A percentile compares a stretch with the other conserved stretches of the same genome.
Evolutionary conservation across 2,888 invertebrate species (phyloP).

Genomic region (Heliconius aoede): DNA sequence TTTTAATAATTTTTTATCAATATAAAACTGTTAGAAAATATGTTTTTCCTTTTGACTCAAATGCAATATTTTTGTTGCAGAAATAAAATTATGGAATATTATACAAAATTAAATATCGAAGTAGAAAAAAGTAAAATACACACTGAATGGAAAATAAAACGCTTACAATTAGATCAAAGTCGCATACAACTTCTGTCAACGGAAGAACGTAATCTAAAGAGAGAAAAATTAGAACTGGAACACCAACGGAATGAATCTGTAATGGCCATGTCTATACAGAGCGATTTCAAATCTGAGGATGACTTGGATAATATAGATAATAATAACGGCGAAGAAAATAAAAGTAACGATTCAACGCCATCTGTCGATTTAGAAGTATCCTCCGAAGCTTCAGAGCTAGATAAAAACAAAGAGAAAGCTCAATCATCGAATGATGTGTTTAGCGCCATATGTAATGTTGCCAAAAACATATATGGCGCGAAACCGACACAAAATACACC

Average conservation of each 20-base stretch:
- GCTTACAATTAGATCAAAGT: slow-evolving; percentile 73
- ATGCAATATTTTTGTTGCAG: slow-evolving; percentile 65
- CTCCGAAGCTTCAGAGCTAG: slow-evolving; percentile 45
- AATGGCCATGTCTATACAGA: slow-evolving; percentile 71
- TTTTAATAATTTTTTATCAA: background rate
- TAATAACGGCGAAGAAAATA: slow-evolving; percentile 48
- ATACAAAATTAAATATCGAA: slow-evolving; percentile 85
- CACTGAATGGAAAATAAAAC: slow-evolving; percentile 83
- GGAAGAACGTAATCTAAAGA: slow-evolving; percentile 80
- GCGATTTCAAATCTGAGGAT: slow-evolving; percentile 59
- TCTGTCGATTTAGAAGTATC: slow-evolving; percentile 36
- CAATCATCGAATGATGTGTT: slow-evolving; percentile 63
- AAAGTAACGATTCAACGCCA: slow-evolving; percentile 46
- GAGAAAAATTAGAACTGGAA: slow-evolving; percentile 80
- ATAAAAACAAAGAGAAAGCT: slow-evolving; percentile 54
- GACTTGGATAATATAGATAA: slow-evolving; percentile 48
- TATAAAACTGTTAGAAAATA: background rate
- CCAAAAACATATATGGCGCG: slow-evolving; percentile 68
- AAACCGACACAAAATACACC: slow-evolving; percentile 54
- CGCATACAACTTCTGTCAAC: slow-evolving; percentile 77
- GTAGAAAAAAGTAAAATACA: slow-evolving; percentile 83
- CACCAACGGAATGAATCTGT: slow-evolving; percentile 70
- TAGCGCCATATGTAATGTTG: slow-evolving; percentile 68
- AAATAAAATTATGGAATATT: slow-evolving; percentile 85
- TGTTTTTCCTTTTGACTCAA: background rate